Percentiles rank a stretch among this genome's conserved stretches.
phyloP scores from a whole-genome alignment of 1,140 invertebrate genomes.

The Brachionus plicatilis region DNA sequence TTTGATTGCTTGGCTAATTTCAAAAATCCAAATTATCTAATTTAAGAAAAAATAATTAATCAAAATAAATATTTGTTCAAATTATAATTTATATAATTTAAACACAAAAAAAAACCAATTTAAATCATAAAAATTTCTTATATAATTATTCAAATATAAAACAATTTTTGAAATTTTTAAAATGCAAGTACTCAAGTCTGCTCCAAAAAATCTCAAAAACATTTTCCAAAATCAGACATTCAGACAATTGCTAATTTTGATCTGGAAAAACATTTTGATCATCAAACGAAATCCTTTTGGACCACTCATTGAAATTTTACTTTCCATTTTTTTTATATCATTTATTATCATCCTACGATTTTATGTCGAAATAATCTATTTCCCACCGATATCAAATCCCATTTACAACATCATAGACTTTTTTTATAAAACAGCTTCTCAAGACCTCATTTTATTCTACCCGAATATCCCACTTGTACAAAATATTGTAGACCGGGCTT shows the following conservation, averaged over 20 bases:
- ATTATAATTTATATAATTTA: background rate
- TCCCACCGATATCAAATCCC: background rate
- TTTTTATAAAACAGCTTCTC: conserved; percentile 1
- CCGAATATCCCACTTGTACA: background rate
- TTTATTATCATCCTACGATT: background rate
- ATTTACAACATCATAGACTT: conserved; percentile 7
- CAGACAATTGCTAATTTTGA: background rate
- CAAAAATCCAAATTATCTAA: background rate
- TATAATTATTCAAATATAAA: background rate
- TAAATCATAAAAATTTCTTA: background rate
- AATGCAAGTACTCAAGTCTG: background rate
- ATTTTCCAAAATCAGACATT: background rate
- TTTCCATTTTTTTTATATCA: background rate
- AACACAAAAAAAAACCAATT: background rate
- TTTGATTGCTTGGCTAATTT: background rate
- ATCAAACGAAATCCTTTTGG: background rate
- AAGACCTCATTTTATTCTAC: conserved; percentile 20
- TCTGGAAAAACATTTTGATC: background rate
- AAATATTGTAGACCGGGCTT: conserved; percentile 1
- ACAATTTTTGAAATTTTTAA: background rate
- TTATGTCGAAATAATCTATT: background rate
- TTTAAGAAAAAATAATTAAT: background rate
- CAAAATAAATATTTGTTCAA: background rate
- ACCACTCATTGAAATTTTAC: background rate
- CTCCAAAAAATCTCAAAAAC: background rate